phyloP scores from a whole-genome alignment of 2,113 vertebrate genomes.

The Bagarius yarrelli region DNA sequence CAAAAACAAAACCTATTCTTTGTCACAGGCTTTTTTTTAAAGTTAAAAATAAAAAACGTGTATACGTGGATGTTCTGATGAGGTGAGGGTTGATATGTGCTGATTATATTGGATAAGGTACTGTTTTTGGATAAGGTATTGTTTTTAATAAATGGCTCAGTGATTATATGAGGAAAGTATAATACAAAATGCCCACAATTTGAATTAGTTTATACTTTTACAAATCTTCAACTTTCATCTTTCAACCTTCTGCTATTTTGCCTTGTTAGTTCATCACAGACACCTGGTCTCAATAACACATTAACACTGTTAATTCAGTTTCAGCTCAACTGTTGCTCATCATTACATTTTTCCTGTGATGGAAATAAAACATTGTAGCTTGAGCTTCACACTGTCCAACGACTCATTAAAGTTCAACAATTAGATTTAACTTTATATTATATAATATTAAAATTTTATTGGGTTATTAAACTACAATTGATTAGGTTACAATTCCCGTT shows the following conservation, averaged over 20 bases:
- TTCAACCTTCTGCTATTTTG: not conserved
- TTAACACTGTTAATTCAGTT: not conserved
- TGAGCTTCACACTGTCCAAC: not conserved
- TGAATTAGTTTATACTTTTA: not conserved
- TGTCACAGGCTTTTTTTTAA: not conserved
- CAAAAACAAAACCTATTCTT: conserved; percentile 25
- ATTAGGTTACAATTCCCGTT: not conserved
- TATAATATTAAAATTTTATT: too few species aligned
- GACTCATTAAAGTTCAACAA: not conserved
- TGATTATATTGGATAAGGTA: not conserved
- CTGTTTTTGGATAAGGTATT: not conserved
- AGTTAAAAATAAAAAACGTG: conserved; percentile 29
- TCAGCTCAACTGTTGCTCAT: not conserved
- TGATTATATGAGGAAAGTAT: not conserved
- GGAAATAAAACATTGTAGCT: not conserved
- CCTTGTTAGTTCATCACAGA: not conserved
- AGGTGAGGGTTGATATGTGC: not conserved
- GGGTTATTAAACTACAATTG: not conserved
- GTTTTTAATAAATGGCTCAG: not conserved
- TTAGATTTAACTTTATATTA: not conserved
- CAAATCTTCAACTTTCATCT: too few species aligned
- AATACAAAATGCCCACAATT: not conserved
- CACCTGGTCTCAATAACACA: not conserved
- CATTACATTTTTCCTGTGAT: not conserved
- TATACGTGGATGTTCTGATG: not conserved